Evolutionary conservation across 2,113 vertebrate species (phyloP).

Genomic region (Caranx ignobilis): DNA sequence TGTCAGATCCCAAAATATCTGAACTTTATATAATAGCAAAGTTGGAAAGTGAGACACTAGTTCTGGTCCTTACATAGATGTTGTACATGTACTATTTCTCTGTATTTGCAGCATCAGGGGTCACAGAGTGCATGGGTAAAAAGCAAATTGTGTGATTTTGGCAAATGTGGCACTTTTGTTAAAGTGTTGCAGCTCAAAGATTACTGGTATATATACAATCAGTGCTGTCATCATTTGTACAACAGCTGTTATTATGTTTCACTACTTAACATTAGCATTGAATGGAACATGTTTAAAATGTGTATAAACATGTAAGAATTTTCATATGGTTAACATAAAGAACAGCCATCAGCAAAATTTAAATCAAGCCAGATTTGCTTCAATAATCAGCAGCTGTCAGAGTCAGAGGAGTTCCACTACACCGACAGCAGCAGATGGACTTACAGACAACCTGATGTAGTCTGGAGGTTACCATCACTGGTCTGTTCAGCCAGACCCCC

Average conservation of each 20-base stretch:
- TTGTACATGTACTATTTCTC: no score
- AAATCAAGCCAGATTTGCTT: neutral
- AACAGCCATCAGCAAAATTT: neutral
- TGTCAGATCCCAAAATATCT: constrained; percentile 6
- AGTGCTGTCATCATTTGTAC: neutral
- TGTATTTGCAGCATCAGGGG: neutral
- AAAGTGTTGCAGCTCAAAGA: neutral
- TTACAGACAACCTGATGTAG: neutral
- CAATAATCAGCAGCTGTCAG: neutral
- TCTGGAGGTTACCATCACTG: neutral
- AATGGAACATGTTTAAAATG: neutral
- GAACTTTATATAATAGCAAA: neutral
- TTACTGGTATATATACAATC: neutral
- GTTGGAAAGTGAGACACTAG: neutral
- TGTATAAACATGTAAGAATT: neutral
- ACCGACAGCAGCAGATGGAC: neutral
- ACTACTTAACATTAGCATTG: neutral
- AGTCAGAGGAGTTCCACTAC: neutral
- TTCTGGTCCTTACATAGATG: neutral
- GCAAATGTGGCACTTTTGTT: neutral
- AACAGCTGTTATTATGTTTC: neutral
- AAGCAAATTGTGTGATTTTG: neutral
- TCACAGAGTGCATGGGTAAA: neutral
- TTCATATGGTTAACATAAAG: no score
- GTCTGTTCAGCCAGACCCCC: neutral